phyloP scores from a whole-genome alignment of 2,797 vertebrate species.

The Sebastes elongatus region DNA sequence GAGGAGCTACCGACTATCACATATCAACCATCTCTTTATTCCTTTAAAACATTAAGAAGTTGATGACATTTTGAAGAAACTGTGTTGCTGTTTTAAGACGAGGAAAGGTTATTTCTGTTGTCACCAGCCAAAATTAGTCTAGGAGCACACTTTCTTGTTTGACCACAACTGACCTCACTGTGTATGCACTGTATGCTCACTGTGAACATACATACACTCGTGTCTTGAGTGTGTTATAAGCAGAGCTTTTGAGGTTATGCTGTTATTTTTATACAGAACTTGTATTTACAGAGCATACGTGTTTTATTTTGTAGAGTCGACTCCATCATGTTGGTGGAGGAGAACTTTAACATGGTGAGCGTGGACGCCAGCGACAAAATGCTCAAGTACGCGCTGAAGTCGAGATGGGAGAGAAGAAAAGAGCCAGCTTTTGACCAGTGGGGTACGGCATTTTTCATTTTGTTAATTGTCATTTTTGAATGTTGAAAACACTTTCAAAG shows the following conservation, averaged over 20 bases:
- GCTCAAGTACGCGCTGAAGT: conserved; percentile 96
- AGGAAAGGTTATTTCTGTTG: not conserved
- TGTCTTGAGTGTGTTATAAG: not conserved
- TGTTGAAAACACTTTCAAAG: not conserved
- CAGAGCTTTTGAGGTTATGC: not conserved
- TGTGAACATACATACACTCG: not conserved
- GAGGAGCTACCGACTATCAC: not conserved
- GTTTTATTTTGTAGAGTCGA: conserved; percentile 85
- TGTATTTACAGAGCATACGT: not conserved
- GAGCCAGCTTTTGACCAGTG: conserved; percentile 92
- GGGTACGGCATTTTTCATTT: conserved; percentile 78
- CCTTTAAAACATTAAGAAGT: not conserved
- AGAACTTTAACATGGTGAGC: conserved; percentile 91
- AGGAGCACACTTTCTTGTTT: not conserved
- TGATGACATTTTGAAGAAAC: not conserved
- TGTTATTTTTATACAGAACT: not conserved
- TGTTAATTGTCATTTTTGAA: not conserved
- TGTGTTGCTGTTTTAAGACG: not conserved
- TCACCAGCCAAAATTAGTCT: not conserved
- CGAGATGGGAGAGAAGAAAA: conserved; percentile 93
- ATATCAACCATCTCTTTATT: not conserved
- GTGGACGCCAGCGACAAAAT: conserved; percentile 99
- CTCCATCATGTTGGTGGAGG: conserved; percentile 97
- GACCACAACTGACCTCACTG: not conserved
- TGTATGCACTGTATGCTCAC: not conserved